These are phyloP conservation scores for Altica lythri DNA, from an alignment of 2,888 invertebrate species.

Conservation along the genomic window DNA sequence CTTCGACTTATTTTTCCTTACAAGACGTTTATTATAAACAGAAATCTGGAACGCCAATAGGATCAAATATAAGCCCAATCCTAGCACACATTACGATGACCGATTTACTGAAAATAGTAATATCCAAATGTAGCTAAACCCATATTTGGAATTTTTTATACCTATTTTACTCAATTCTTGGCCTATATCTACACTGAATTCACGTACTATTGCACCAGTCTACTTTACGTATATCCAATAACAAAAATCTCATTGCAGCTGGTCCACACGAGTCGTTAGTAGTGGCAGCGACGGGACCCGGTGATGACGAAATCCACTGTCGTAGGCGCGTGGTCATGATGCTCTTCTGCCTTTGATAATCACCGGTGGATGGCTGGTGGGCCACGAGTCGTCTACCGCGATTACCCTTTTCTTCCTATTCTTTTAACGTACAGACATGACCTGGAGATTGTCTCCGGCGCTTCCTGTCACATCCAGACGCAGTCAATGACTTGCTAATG, in stretches of 20 bases:
- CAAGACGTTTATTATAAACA: no score
- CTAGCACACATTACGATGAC: no score
- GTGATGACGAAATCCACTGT: background rate
- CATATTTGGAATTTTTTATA: no score
- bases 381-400: background rate
- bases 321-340: background rate
- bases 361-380: background rate
- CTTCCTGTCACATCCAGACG: slow-evolving; percentile 1
- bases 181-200: no score
- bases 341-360: background rate
- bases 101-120: no score
- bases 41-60: no score
- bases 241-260: background rate
- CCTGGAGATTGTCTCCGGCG: background rate
- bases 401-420: background rate
- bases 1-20: no score
- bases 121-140: no score
- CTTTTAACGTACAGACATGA: background rate
- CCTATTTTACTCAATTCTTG: no score
- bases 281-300: background rate
- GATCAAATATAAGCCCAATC: no score
- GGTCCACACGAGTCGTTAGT: background rate
- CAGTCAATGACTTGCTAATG: background rate
- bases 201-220: background rate
- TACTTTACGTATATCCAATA: background rate